Evolutionary conservation across 2,888 invertebrate genomes (phyloP).

Genomic region (Mimachlamys varia): DNA sequence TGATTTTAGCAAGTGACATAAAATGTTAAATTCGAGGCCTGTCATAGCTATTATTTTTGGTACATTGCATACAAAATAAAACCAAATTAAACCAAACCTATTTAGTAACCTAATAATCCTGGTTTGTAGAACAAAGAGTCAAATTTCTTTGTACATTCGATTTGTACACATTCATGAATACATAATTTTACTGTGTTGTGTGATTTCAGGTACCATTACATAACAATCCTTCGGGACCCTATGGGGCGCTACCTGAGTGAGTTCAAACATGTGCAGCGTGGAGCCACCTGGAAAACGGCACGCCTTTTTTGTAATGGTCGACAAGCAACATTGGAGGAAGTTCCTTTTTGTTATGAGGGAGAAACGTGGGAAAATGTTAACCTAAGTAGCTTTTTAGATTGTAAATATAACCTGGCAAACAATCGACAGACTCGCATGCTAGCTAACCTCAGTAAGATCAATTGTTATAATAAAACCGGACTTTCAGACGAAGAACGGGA

Average conservation of each 20-base stretch:
- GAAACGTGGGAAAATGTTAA: conserved; percentile 90
- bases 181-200: background rate
- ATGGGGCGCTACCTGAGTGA: conserved; percentile 96
- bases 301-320: conserved; percentile 86
- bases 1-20: too few species aligned
- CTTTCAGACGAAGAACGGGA: conserved; percentile 64
- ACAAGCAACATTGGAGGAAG: conserved; percentile 89
- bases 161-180: background rate
- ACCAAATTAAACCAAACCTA: too few species aligned
- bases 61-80: too few species aligned
- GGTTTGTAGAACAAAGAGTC: too few species aligned
- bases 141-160: too few species aligned
- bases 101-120: too few species aligned
- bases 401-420: conserved; percentile 95
- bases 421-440: conserved; percentile 99
- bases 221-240: conserved; percentile 96
- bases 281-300: conserved; percentile 96
- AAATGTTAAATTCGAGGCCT: too few species aligned
- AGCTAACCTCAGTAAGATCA: conserved; percentile 95
- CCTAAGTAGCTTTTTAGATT: conserved; percentile 94
- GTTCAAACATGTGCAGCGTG: conserved; percentile 97
- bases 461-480: conserved; percentile 91
- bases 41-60: too few species aligned
- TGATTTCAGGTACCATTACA: conserved; percentile 93
- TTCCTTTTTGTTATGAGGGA: conserved; percentile 86